A percentile compares a stretch with the other conserved stretches of the same genome.
Conservation (phyloP, 2,113 vertebrate species). For the Elephantulus edwardii region DNA sequence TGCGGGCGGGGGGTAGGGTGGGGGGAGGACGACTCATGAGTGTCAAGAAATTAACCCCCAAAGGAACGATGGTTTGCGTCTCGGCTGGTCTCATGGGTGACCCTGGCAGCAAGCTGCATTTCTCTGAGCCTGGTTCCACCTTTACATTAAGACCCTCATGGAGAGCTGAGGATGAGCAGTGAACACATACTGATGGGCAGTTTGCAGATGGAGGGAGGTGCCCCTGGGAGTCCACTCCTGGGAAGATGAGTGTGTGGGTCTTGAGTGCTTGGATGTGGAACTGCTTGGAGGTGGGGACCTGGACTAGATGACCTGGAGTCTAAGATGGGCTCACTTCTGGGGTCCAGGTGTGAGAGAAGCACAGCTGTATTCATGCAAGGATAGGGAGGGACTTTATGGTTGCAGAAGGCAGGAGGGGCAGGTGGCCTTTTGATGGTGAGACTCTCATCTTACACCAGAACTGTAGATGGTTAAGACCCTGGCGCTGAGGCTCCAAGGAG, state of each 20-base stretch:
- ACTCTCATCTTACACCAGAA: not conserved
- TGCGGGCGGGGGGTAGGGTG: no score
- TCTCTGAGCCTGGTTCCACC: not conserved
- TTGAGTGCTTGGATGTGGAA: not conserved
- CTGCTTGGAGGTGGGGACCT: not conserved
- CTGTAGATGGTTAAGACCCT: accelerated
- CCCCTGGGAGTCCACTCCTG: accelerated
- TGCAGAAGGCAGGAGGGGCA: no score
- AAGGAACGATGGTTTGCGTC: not conserved
- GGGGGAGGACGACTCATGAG: not conserved
- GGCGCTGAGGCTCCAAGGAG: accelerated
- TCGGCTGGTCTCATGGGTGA: not conserved
- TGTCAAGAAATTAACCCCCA: not conserved
- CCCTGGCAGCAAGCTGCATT: not conserved
- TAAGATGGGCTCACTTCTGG: accelerated
- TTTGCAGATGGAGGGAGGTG: not conserved
- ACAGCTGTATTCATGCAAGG: no score
- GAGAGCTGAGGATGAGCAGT: not conserved
- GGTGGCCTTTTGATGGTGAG: not conserved
- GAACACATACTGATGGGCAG: not conserved
- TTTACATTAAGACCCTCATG: not conserved
- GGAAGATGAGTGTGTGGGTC: not conserved
- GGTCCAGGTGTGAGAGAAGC: not conserved
- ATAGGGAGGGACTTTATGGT: not conserved
- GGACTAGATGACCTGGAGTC: not conserved